Evolutionary conservation across 2,797 vertebrate species (phyloP), one percentile per base, ranked within the genome.

Genomic region (Eulemur albifrons): DNA sequence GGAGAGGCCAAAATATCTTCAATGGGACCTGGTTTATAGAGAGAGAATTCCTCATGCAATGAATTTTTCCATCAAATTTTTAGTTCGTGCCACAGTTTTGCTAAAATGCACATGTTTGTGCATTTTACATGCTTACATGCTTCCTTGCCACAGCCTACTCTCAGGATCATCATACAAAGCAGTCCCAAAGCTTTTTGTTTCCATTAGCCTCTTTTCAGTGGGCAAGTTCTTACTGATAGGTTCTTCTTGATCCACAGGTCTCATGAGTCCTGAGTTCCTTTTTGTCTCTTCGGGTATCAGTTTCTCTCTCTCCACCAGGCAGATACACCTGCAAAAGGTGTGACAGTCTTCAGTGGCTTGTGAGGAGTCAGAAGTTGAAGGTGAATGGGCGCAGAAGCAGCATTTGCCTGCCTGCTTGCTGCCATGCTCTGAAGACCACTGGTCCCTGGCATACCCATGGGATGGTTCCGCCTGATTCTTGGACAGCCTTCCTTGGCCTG

Each of bases 21-120:
- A 14, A 5, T 21, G n/a, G 50, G 20, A 38, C 38, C n/a, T 81
- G 38, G 45, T 84, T 90, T 70, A 72, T 61, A 38, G 14, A 86
- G 48, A 92, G 30, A 92, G 14, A 52, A 30, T 72, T 88, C 50
- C 7, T 95, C 20, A 54, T 69, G 40, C 48, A 43, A 8, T 83
- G 61, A 35, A 50, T 92, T 80, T 94, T 96, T 75, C 18, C 81
- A 94, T 73, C 57, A 81, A 81, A 94, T 92, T 45, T 45, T 45
- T 83, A 45, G 15, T 73, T 85, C 45, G 17, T 89, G 35, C 65
- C 54, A 40, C 14, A 35, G 32, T 90, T 94, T 95, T 94, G 45
- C 75, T 88, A 45, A 93, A 96, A 67, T 67, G 54, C 2, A 1
- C 45, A 9, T 75, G 30, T 40, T 40, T 40, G 40, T 40, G 40